Conservation (phyloP, 2,113 vertebrate species). For the Drymodes brunneopygia region DNA sequence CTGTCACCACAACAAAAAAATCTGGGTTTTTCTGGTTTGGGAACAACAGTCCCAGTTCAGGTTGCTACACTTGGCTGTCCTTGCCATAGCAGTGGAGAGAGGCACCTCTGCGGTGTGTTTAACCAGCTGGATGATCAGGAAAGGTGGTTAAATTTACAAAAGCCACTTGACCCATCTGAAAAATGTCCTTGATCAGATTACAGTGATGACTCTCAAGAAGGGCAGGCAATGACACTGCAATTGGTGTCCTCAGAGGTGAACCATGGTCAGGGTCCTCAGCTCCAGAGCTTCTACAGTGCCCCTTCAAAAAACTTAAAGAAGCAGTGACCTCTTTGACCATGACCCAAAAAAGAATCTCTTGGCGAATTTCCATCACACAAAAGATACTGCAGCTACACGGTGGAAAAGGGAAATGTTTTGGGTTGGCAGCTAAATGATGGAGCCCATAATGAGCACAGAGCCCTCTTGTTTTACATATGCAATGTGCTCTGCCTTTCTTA, state of each 20-base stretch:
- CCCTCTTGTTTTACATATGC: constrained; percentile 50
- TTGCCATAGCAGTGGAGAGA: background rate
- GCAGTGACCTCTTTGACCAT: background rate
- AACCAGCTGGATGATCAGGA: background rate
- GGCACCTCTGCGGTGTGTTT: background rate
- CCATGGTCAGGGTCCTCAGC: background rate
- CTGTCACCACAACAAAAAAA: background rate
- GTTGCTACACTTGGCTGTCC: background rate
- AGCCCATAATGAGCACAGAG: constrained; percentile 24
- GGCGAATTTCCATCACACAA: background rate
- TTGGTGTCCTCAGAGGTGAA: background rate
- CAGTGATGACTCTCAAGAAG: background rate
- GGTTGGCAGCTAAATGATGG: constrained; percentile 20
- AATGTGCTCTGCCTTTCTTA: constrained; percentile 35
- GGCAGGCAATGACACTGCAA: background rate
- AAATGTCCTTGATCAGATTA: background rate
- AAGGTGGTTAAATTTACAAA: background rate
- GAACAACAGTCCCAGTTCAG: background rate
- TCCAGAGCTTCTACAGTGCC: background rate
- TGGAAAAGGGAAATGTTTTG: background rate
- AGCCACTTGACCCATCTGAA: background rate
- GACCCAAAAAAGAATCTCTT: background rate
- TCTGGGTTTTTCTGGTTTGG: background rate
- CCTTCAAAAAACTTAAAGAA: background rate
- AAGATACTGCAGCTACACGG: background rate